phyloP scores from a whole-genome alignment of 2,113 vertebrate genomes.

The Progne subis region DNA sequence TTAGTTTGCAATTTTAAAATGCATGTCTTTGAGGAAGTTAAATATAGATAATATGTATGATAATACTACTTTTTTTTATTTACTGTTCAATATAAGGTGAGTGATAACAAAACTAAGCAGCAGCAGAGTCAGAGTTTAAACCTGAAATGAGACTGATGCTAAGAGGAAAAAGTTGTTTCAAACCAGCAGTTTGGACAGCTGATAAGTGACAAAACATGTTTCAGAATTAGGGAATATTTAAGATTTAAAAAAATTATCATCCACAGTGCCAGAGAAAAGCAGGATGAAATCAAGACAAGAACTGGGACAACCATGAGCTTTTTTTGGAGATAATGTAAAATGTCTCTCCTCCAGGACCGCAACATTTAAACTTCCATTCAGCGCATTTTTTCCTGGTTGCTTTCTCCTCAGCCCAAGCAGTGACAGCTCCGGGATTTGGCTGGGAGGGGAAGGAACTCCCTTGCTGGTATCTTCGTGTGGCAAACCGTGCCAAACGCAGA shows the following conservation, averaged over 20 bases:
- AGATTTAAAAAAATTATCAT: fast-evolving
- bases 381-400: not conserved
- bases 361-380: not conserved
- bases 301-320: not conserved
- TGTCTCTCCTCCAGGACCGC: not conserved
- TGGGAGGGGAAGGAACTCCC: not conserved
- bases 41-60: not conserved
- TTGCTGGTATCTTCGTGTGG: not conserved
- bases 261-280: not conserved
- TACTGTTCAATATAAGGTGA: not conserved
- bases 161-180: not conserved
- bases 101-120: not conserved
- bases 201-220: not conserved
- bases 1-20: not conserved
- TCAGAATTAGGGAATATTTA: not conserved
- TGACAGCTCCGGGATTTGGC: not conserved
- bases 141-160: not conserved
- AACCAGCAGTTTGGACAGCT: not conserved
- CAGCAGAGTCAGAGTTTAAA: not conserved
- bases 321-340: no score
- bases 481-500: not conserved
- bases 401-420: not conserved
- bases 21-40: not conserved
- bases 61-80: not conserved
- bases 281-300: not conserved